Evolutionary conservation across 2,888 invertebrate genomes (phyloP).

Genomic region (Tetranychus piercei): DNA sequence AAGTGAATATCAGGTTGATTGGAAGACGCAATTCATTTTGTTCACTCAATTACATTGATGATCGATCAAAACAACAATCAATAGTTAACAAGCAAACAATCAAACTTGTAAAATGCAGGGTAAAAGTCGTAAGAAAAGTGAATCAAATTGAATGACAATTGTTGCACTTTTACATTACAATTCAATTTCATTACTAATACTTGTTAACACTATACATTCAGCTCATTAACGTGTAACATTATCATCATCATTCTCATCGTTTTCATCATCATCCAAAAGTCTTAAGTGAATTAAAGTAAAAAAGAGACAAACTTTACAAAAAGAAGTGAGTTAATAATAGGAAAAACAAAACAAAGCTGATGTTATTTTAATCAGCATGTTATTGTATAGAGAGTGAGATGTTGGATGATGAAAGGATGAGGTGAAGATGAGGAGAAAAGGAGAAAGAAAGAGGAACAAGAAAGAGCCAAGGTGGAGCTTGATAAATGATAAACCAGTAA

Average conservation of each 20-base stretch:
- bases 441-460: conserved; percentile 6
- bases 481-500: not conserved
- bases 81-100: too few species aligned
- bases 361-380: not conserved
- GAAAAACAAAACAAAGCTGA: not conserved
- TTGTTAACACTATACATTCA: not conserved
- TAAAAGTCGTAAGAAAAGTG: too few species aligned
- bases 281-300: not conserved
- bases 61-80: too few species aligned
- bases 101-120: too few species aligned
- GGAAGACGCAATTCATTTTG: too few species aligned
- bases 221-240: not conserved
- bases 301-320: not conserved
- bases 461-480: not conserved
- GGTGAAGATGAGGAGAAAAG: not conserved
- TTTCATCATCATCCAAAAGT: not conserved
- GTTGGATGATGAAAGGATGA: not conserved
- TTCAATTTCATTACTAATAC: not conserved
- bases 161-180: not conserved
- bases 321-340: not conserved
- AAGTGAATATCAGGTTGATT: too few species aligned
- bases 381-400: not conserved
- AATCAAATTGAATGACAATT: too few species aligned
- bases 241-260: not conserved
- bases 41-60: too few species aligned